Base-by-base conservation (phyloP, 2,888 invertebrate genomes). In the Nomada goodeniana region DNA sequence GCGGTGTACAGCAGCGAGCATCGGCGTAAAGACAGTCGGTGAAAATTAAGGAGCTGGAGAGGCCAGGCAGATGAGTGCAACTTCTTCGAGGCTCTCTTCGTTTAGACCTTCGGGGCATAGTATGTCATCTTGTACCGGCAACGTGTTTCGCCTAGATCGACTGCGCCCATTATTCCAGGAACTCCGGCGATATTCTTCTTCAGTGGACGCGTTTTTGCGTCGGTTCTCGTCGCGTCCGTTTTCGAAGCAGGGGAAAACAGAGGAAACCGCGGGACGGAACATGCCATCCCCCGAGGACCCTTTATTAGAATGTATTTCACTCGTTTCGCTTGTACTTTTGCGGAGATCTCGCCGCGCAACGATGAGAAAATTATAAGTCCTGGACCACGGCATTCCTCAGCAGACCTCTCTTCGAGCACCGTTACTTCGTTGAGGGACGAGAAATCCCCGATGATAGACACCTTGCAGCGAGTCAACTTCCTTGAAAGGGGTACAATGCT, bases 301-400 rank as follows among this genome's bases (percentile, higher is more conserved):
- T 50, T 61, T 70, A 53, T 82, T 61, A 65, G 75, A 29, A 36
- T 67, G 47, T 57, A 69, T 69, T 69, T 61, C 61, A 67, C 76
- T n/a, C 26, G 52, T 73, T 71, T 65, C 65, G 61, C 69, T 74
- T 71, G 55, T 63, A 63, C 29, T 55, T 44, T 52, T 23, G 47
- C 55, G n/a, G 53, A 53, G 64, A 11, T 63, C 42, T 64, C 57
- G 63, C 80, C 69, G 67, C 57, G 68, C 86, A 88, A 88, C 86
- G 82, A 89, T 72, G 76, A 77, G 75, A 83, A 85, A 86, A 88
- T 89, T 86, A 88, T 84, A 89, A 85, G 81, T 87, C 78, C n/a
- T 15, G 13, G 57, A 42, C 64, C 72, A 13, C 20, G 36, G 36
- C 61, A 42, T 68, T 76, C 47, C 61, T 42, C 2, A 3, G 65